Percentiles rank a stretch among this genome's conserved stretches.
Evolutionary conservation across 1,140 invertebrate genomes (phyloP).

Genomic region (Apis dorsata): DNA sequence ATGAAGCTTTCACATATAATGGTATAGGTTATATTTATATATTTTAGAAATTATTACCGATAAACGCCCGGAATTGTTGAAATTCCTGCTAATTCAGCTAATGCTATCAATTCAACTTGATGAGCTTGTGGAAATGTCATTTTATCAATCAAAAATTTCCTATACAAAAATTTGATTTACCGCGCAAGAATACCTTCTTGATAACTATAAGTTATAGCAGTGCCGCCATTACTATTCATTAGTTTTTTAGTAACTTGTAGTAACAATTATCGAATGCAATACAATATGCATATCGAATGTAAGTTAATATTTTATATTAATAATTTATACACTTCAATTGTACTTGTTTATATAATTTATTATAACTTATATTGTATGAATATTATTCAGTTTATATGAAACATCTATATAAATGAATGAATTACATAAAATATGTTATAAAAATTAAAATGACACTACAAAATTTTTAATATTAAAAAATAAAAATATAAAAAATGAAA

Average conservation of each 20-base stretch:
- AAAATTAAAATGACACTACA: background rate
- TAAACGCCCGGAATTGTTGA: slow-evolving; percentile 64
- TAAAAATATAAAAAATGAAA: background rate
- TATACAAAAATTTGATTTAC: background rate
- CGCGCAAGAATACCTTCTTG: background rate
- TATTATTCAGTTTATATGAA: background rate
- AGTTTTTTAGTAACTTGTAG: background rate
- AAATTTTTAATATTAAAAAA: background rate
- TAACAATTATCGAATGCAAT: no score
- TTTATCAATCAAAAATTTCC: background rate
- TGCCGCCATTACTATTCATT: background rate
- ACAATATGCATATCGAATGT: background rate
- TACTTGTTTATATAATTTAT: background rate
- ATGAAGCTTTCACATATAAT: background rate
- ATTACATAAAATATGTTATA: background rate
- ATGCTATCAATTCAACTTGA: slow-evolving; percentile 61
- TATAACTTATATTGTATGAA: background rate
- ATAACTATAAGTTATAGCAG: background rate
- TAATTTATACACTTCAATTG: background rate
- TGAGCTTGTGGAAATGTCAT: slow-evolving; percentile 68
- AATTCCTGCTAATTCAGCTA: slow-evolving; percentile 71
- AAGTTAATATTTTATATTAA: background rate
- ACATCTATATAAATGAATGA: background rate
- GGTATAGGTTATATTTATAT: slow-evolving; percentile 22
- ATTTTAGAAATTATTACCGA: slow-evolving; percentile 55